These are phyloP conservation scores for Apodemia duryi DNA, from an alignment of 2,888 invertebrate genomes.

Conservation along the genomic window DNA sequence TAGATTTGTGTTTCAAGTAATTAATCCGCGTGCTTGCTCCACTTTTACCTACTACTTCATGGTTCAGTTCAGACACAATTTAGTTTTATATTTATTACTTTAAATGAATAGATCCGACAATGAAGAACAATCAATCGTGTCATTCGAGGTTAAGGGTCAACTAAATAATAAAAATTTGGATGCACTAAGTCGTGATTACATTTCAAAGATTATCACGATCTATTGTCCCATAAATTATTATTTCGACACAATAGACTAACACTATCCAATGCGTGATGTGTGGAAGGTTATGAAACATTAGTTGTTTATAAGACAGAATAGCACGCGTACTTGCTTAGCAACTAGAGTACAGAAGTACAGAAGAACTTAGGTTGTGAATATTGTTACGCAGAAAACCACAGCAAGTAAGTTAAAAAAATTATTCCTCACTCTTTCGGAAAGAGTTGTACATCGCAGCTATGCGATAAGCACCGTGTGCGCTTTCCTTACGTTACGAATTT, in stretches of 20 bases:
- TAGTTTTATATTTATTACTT: not conserved
- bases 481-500: no score
- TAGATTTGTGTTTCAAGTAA: no score
- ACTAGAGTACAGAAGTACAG: no score
- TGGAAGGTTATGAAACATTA: slow-evolving; percentile 9
- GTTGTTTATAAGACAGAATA: not conserved
- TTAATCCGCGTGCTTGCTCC: no score
- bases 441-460: no score
- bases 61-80: not conserved
- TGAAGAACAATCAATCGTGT: not conserved
- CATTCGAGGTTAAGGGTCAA: not conserved
- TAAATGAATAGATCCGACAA: not conserved
- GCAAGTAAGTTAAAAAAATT: no score
- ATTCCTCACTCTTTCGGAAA: no score
- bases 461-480: no score
- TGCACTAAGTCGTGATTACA: slow-evolving; percentile 5
- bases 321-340: no score
- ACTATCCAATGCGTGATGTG: slow-evolving; percentile 1
- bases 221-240: not conserved
- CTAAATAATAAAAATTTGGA: slow-evolving; percentile 8
- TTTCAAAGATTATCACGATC: slow-evolving; percentile 7
- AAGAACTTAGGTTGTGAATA: no score
- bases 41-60: no score
- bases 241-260: not conserved
- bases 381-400: no score